Evolutionary conservation across 2,888 invertebrate species (phyloP).

Genomic region (Hetaerina titia): DNA sequence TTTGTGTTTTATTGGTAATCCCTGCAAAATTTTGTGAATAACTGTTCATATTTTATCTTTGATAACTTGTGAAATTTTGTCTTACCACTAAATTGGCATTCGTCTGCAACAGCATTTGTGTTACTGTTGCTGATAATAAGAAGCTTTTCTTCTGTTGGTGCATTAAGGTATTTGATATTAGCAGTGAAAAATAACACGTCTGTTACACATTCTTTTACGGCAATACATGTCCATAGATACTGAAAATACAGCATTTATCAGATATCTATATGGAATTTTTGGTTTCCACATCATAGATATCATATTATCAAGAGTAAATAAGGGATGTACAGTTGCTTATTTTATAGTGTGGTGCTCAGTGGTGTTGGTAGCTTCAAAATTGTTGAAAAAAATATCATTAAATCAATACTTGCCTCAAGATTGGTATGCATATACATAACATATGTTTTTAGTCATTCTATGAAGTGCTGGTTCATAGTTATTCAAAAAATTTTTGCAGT

Average conservation of each 20-base stretch:
- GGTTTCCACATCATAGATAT: neutral
- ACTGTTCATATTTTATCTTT: too few species aligned
- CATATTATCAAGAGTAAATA: neutral
- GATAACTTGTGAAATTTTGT: too few species aligned
- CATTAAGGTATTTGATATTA: neutral
- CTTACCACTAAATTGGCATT: too few species aligned
- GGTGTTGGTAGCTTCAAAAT: neutral
- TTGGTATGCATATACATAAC: neutral
- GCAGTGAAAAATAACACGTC: neutral
- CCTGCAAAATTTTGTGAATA: too few species aligned
- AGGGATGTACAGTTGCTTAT: neutral
- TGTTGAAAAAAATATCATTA: neutral
- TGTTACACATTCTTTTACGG: neutral
- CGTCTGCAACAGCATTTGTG: neutral
- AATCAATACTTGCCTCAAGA: neutral
- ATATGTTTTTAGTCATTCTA: neutral
- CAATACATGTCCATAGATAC: neutral
- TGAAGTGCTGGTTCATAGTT: neutral
- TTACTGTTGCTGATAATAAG: neutral
- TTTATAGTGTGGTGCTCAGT: neutral
- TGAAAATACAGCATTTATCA: neutral
- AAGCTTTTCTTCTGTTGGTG: constrained; percentile 32
- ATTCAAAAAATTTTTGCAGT: constrained; percentile 9
- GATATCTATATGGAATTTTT: neutral
- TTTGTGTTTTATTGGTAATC: too few species aligned